phyloP scores from a whole-genome alignment of 2,888 invertebrate genomes.

The Eupeodes latifasciatus region DNA sequence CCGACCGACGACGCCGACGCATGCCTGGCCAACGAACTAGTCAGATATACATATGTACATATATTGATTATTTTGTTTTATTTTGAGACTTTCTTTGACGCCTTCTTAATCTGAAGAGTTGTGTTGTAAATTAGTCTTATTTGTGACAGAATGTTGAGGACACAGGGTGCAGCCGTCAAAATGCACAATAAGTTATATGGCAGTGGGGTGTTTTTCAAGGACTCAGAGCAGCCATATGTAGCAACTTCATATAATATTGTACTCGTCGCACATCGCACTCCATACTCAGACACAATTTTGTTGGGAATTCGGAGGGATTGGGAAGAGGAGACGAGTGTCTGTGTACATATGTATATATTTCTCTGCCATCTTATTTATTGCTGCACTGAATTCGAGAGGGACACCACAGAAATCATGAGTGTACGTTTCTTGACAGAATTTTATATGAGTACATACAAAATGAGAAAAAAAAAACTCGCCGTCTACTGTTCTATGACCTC shows the following conservation, averaged over 20 bases:
- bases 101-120: conserved; percentile 17
- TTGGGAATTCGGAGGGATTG: neutral
- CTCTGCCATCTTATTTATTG: conserved; percentile 22
- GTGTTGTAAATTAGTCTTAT: conserved; percentile 11
- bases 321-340: conserved; percentile 10
- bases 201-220: conserved; percentile 43
- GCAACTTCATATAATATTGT: neutral
- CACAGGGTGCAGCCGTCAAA: conserved; percentile 12
- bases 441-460: conserved; percentile 34
- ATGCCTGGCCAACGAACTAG: neutral
- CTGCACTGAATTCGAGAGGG: conserved; percentile 10
- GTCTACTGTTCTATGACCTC: conserved; percentile 46
- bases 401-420: conserved; percentile 42
- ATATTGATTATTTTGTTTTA: conserved; percentile 10
- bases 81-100: conserved; percentile 23
- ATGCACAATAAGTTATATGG: neutral
- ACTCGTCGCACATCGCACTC: neutral
- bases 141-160: neutral
- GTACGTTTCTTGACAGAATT: conserved; percentile 39
- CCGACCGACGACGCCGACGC: too few relatives aligned
- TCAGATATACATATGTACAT: neutral
- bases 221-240: conserved; percentile 16
- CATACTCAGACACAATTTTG: too few relatives aligned
- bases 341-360: neutral
- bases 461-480: conserved; percentile 9